Evolutionary conservation across 2,113 vertebrate species (phyloP).

Genomic region (Pseudonaja textilis): DNA sequence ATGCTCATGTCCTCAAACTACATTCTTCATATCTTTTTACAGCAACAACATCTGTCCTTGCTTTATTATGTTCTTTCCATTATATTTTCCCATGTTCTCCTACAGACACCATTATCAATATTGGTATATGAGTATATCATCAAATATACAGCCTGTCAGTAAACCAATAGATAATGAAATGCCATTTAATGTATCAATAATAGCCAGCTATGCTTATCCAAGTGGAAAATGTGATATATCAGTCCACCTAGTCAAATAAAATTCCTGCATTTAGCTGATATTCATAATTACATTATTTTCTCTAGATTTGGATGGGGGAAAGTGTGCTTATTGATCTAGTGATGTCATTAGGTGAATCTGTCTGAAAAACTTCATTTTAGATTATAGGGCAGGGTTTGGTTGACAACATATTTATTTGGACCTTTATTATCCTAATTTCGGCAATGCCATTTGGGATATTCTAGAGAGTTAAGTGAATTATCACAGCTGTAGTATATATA

Average conservation of each 20-base stretch:
- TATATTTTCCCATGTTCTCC: background rate
- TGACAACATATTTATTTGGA: background rate
- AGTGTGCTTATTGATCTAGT: background rate
- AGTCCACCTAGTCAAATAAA: background rate
- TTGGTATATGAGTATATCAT: background rate
- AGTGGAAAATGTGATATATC: background rate
- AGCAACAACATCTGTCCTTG: background rate
- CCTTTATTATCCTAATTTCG: background rate
- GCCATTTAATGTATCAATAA: background rate
- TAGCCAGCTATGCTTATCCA: background rate
- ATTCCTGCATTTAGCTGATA: background rate
- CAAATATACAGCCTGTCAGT: background rate
- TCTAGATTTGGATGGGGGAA: background rate
- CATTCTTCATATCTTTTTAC: background rate
- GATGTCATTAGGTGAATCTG: background rate
- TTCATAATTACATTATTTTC: background rate
- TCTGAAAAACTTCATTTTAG: background rate
- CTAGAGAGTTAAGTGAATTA: background rate
- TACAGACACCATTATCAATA: background rate
- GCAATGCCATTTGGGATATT: background rate
- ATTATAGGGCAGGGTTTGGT: background rate
- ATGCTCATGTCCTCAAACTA: background rate
- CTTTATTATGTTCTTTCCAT: background rate
- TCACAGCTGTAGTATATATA: background rate
- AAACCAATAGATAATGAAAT: background rate